Base-by-base conservation (phyloP, 2,113 vertebrate species). In the Euleptes europaea region DNA sequence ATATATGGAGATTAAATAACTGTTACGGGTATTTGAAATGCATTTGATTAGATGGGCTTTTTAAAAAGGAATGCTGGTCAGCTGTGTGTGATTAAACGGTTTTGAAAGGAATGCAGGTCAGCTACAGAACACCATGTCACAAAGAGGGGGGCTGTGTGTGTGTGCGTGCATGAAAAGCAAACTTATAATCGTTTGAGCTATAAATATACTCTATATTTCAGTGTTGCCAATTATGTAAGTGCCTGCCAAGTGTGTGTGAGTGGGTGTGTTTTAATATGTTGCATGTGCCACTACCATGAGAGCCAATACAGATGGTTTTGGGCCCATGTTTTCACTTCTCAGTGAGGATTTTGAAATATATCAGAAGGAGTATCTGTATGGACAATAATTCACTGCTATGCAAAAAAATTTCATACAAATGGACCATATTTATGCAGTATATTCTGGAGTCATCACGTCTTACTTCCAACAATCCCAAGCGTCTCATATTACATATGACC, bases 51-150 rank as follows among this genome's bases (percentile, higher is more conserved):
- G 72, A 54, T 93, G 91, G 80, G 67, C 47, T 93, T 95, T 3
- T 90, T 83, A 51, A 86, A 88, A 90, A 94, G 86, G 91, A 96
- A 94, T 95, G 90, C 83, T 83, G 89, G 84, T 96, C 93, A 95
- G 94, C 93, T 93, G 91, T 90, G 86, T 94, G 86, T 89, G 92
- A 93, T 94, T 95, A 94, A 94, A 88, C 84, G 82, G 89, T 95
- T 92, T 90, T 94, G 92, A 90, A 92, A 93, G 83, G 90, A 95
- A 95, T 89, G 86, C 89, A 93, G 86, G 92, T 95, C 90, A 92
- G 54, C 83, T 91, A 66, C 86, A 92, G 89, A 91, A 86, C 79
- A 86, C 42, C 78, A 66, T 85, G 84, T 92, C 47, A 7, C 67
- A 19, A 33, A 92, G 47, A 83, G 9, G 4, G 92, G 78, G 9